A percentile compares a stretch with the other conserved stretches of the same genome.
phyloP scores from a whole-genome alignment of 2,888 invertebrate genomes.

The Orthonychiurus folsomi region DNA sequence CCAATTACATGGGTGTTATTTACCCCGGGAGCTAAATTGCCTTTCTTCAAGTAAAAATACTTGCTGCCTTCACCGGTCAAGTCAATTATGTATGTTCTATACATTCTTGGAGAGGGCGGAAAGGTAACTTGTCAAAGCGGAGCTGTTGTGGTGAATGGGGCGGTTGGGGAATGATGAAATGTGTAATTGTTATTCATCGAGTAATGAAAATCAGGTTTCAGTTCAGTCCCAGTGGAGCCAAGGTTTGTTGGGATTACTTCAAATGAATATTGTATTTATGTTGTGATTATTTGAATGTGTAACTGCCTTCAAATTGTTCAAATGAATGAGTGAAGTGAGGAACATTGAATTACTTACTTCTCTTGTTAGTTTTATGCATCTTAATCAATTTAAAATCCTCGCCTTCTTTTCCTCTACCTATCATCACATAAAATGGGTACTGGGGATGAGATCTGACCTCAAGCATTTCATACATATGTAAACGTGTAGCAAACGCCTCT shows the following conservation, averaged over 20 bases:
- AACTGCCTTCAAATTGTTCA: not conserved
- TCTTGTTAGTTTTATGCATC: not conserved
- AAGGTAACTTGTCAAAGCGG: not conserved
- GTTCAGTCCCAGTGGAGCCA: not conserved
- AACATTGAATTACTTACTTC: not conserved
- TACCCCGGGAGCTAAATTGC: not conserved
- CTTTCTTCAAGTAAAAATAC: not conserved
- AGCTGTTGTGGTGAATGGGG: not conserved
- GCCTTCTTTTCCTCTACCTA: too few relatives aligned
- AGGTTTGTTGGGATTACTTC: not conserved
- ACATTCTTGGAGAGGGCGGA: too few relatives aligned
- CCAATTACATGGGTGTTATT: slow-evolving; percentile 1
- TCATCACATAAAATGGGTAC: too few relatives aligned
- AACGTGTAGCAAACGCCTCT: too few relatives aligned
- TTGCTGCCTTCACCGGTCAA: not conserved
- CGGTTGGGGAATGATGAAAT: not conserved
- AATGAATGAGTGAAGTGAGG: not conserved
- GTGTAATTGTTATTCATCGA: too few relatives aligned
- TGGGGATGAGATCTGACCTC: too few relatives aligned
- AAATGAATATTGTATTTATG: not conserved
- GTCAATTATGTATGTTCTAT: too few relatives aligned
- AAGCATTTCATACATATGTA: too few relatives aligned
- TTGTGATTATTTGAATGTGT: not conserved
- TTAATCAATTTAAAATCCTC: not conserved
- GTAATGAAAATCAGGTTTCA: not conserved